Base-by-base conservation (phyloP, 2,113 vertebrate genomes). In the Pipra filicauda region DNA sequence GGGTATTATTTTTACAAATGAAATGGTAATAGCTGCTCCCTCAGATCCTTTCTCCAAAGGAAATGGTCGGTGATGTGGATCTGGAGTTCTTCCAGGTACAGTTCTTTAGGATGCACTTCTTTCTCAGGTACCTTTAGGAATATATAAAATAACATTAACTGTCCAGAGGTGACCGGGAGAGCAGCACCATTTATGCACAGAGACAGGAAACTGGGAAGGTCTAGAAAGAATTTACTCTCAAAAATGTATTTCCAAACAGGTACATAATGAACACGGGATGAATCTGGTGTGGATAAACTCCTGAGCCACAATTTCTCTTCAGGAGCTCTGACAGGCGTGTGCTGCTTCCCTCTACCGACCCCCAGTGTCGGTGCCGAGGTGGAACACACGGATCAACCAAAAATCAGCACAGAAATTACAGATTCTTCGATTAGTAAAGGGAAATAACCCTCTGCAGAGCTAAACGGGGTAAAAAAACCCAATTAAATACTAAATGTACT, bases 331-430 rank as follows among this genome's bases (percentile, higher is more conserved):
- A 43, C 64, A 49, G 57, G 27, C 18, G 8, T 28, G 3, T 84
- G 7, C 65, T 76, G 90, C 91, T 67, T 90, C 79, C 90, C 95
- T 88, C 94, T 91, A 73, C 6, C 28, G 79, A 76, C 72, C 71
- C 10, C 17, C 18, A 3, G 62, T 4, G 67, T 39, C 87, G 11
- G 4, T 8, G 30, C 33, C 1, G 7, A 39, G 77, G 39, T 41
- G 73, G 54, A 76, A 82, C 81, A 79, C 48, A 9, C 5, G 6
- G n/a, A 31, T 14, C 44, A 16, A 27, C 6, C 6, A 19, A 58
- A 65, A 58, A 11, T 5, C 43, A 13, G 31, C 15, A 70, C 49
- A 8, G 35, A 37, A 49, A 49, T 30, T 39, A 59, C 21, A 46
- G 33, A 4, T 6, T 22, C 35, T 58, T 33, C 11, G 20, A 39